A percentile compares a stretch with the other conserved stretches of the same genome.
Evolutionary conservation across 2,888 invertebrate species (phyloP).

Genomic region (Norana najaformis): DNA sequence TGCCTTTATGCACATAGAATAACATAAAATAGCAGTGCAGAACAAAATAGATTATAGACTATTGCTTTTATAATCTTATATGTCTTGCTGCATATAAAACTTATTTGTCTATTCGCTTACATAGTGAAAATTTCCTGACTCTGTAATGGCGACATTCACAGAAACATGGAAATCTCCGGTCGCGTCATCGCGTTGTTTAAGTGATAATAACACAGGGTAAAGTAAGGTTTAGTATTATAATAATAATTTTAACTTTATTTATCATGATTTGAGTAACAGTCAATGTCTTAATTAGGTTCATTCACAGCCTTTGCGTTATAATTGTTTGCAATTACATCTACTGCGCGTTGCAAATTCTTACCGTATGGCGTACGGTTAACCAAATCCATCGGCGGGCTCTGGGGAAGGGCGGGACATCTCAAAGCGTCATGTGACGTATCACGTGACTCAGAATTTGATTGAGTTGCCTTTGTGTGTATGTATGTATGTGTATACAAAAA

Average conservation of each 20-base stretch:
- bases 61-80: not conserved
- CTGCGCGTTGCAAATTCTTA: not conserved
- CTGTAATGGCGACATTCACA: not conserved
- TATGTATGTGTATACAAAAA: not conserved
- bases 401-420: not conserved
- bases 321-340: not conserved
- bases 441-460: not conserved
- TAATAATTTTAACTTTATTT: not conserved
- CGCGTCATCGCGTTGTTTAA: not conserved
- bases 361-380: not conserved
- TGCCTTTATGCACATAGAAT: too few species aligned
- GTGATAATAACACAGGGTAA: not conserved
- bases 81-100: not conserved
- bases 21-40: too few species aligned
- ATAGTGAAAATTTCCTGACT: not conserved
- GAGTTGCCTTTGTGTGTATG: constrained; percentile 13
- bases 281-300: not conserved
- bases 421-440: not conserved
- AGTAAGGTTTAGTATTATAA: not conserved
- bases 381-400: not conserved
- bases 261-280: not conserved
- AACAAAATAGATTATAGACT: too few species aligned
- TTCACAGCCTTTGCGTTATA: not conserved
- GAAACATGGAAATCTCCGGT: not conserved
- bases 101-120: too few species aligned